A percentile compares a stretch with the other conserved stretches of the same genome.
Evolutionary conservation across 1,140 invertebrate species (phyloP).

Genomic region (Caenorhabditis inopinata): DNA sequence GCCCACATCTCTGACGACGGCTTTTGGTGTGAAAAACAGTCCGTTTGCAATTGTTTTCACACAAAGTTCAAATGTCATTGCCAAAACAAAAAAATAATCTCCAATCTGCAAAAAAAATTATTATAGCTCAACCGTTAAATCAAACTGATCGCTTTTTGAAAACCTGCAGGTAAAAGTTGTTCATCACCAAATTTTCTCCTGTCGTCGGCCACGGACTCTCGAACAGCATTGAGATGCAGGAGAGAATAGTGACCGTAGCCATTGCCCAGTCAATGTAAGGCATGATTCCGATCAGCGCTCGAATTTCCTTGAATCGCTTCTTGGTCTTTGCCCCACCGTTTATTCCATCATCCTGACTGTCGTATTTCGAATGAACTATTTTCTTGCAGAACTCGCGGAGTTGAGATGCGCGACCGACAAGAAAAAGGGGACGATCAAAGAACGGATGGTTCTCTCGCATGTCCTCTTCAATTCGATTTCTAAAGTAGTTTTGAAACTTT

Average conservation of each 20-base stretch:
- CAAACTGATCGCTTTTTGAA: no score
- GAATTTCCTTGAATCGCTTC: conserved; percentile 46
- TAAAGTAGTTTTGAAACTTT: no score
- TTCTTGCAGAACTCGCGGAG: conserved; percentile 91
- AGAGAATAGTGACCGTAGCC: conserved; percentile 94
- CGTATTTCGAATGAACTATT: conserved; percentile 92
- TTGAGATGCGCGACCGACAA: conserved; percentile 81
- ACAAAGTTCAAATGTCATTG: conserved; percentile 93
- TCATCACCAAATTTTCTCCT: conserved; percentile 63
- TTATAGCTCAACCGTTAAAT: no score
- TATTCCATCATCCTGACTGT: conserved; percentile 93
- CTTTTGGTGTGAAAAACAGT: conserved; percentile 97
- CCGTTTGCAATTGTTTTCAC: conserved; percentile 97
- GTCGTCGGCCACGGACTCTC: conserved; percentile 74
- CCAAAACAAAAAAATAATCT: conserved; percentile 95
- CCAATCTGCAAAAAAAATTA: conserved; percentile 86
- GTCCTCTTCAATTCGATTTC: conserved; percentile 73
- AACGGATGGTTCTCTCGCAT: conserved; percentile 96
- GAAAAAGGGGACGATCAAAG: conserved; percentile 94
- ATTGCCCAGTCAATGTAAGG: conserved; percentile 99
- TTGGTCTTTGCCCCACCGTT: conserved; percentile 55
- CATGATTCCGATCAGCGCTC: conserved; percentile 78
- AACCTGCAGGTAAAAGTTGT: conserved; percentile 61
- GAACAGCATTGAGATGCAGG: conserved; percentile 98
- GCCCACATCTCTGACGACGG: conserved; percentile 93